Conservation (phyloP, 92 coral and sea anemone species). For the Parazoanthus atlanticus region DNA sequence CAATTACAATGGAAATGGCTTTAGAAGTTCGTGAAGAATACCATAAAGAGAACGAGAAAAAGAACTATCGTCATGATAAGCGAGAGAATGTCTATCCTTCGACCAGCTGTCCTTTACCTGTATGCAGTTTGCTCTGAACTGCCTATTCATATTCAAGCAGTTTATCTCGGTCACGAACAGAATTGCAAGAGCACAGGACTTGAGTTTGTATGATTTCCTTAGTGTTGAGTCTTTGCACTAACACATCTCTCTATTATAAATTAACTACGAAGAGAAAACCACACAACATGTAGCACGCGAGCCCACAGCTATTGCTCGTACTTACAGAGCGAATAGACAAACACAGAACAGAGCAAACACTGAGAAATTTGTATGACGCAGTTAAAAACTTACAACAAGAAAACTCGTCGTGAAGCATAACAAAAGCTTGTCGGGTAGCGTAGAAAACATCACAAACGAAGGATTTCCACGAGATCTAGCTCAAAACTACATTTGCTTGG, state of each 20-base stretch:
- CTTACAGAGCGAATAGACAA: constrained; percentile 47
- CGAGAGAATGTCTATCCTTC: not conserved
- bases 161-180: not conserved
- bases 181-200: not conserved
- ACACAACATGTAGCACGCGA: constrained; percentile 13
- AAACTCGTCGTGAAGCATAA: constrained; percentile 2
- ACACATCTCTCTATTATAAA: not conserved
- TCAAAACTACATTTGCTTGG: constrained; percentile 4
- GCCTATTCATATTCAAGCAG: not conserved
- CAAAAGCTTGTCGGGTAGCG: constrained; percentile 20
- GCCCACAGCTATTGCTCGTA: constrained; percentile 12
- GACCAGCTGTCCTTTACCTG: not conserved
- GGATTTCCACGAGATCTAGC: not conserved
- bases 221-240: not conserved
- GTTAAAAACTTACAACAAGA: constrained; percentile 33
- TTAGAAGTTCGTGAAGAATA: not conserved
- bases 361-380: constrained; percentile 27
- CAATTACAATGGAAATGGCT: not conserved
- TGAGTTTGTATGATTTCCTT: not conserved
- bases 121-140: not conserved
- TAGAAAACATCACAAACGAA: constrained; percentile 4
- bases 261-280: not conserved
- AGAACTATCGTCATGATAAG: not conserved
- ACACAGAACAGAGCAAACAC: constrained; percentile 22
- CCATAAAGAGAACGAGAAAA: not conserved